A percentile compares a stretch with the other conserved stretches of the same genome.
Conservation (phyloP, 1,140 invertebrate species). For the Lanistes nyassanus region DNA sequence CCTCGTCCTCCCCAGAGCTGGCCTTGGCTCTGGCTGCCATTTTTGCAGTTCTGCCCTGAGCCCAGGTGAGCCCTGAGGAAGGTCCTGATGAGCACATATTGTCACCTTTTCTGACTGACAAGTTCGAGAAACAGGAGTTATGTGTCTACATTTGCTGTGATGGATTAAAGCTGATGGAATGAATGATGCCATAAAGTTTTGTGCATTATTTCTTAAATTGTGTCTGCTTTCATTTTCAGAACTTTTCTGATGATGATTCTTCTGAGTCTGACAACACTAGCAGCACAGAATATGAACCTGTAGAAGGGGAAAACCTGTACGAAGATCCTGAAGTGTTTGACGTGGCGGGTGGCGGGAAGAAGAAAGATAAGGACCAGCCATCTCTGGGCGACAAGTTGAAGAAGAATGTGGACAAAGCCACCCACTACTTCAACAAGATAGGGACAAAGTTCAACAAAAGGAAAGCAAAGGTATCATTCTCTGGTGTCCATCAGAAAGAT, state of each 20-base stretch:
- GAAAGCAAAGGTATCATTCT: slow-evolving; percentile 9
- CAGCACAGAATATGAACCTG: slow-evolving; percentile 30
- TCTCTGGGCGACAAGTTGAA: slow-evolving; percentile 27
- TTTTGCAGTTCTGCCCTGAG: no score
- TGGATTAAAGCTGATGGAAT: no score
- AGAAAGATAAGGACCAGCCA: slow-evolving; percentile 16
- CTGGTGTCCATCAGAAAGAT: no score
- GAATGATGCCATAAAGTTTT: no score
- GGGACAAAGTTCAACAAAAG: slow-evolving; percentile 25
- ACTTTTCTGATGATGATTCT: slow-evolving; percentile 23
- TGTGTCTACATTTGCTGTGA: no score
- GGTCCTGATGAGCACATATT: no score
- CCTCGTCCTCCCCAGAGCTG: no score
- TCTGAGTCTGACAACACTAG: slow-evolving; percentile 27
- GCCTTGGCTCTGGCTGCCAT: no score
- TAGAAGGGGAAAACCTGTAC: slow-evolving; percentile 30
- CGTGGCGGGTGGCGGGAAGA: background rate
- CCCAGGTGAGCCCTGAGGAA: no score
- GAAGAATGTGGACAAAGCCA: slow-evolving; percentile 28
- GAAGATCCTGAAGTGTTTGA: slow-evolving; percentile 27
- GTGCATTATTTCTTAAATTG: background rate
- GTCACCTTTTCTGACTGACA: no score
- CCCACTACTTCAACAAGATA: slow-evolving; percentile 28
- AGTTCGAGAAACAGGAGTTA: no score
- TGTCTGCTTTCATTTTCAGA: background rate